Percentiles rank a stretch among this genome's conserved stretches.
phyloP scores from a whole-genome alignment of 2,113 vertebrate genomes.

The Triplophysa dalaica region DNA sequence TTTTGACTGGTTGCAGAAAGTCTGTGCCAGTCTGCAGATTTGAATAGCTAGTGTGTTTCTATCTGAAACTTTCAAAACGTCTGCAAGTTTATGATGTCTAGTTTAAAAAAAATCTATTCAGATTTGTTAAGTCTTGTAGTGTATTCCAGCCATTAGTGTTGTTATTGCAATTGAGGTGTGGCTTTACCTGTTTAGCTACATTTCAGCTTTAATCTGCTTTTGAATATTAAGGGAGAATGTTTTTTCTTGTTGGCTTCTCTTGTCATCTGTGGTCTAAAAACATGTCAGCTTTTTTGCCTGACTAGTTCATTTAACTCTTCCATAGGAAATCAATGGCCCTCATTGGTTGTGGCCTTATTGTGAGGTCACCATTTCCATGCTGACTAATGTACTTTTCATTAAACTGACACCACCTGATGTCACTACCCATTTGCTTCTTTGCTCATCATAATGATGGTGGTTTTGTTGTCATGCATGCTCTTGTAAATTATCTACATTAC shows the following conservation, averaged over 20 bases:
- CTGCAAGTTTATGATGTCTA: too few relatives aligned
- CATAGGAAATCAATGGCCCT: slow-evolving; percentile 40
- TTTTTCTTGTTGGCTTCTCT: background rate
- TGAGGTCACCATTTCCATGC: slow-evolving; percentile 22
- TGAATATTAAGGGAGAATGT: background rate
- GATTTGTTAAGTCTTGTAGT: too few relatives aligned
- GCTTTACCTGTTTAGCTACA: background rate
- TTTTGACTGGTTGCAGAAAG: too few relatives aligned
- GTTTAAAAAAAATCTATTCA: too few relatives aligned
- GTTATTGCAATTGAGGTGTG: too few relatives aligned
- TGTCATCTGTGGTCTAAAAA: background rate
- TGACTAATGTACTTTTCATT: background rate
- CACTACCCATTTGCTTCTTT: background rate
- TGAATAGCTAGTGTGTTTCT: too few relatives aligned
- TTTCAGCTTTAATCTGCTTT: background rate
- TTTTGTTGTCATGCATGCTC: background rate
- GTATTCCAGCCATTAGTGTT: too few relatives aligned
- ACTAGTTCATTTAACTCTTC: slow-evolving; percentile 16
- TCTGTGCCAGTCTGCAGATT: too few relatives aligned
- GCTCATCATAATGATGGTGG: background rate
- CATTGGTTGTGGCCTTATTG: slow-evolving; percentile 14
- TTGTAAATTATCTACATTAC: too few relatives aligned
- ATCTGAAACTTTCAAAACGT: too few relatives aligned
- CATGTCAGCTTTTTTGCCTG: slow-evolving; percentile 17
- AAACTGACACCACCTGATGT: background rate